These are phyloP conservation scores for Helarctos malayanus DNA, from an alignment of 2,797 vertebrate genomes.

Conservation along the genomic window DNA sequence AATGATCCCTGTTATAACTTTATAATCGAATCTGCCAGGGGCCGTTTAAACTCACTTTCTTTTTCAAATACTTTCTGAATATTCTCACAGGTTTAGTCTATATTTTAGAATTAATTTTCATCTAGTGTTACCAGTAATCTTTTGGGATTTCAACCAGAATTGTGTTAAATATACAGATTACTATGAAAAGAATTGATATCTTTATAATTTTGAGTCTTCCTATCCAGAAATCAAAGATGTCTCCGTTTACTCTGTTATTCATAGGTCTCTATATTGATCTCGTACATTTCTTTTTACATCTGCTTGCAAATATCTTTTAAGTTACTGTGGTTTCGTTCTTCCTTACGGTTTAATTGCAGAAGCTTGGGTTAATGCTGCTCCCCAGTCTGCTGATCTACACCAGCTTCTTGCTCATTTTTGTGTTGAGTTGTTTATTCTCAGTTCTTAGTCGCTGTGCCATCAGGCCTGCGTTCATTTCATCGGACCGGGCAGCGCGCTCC, in stretches of 20 bases:
- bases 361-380: background rate
- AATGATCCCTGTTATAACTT: background rate
- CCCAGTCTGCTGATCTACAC: background rate
- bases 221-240: background rate
- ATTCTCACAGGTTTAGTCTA: background rate
- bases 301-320: background rate
- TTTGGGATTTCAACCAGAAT: background rate
- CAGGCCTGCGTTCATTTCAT: accelerated
- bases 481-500: background rate
- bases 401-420: background rate
- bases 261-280: background rate
- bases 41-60: background rate
- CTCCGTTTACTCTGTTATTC: background rate
- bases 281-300: background rate
- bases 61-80: background rate
- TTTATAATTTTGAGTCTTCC: background rate
- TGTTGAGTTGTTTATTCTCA: background rate
- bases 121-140: background rate
- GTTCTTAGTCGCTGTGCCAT: background rate
- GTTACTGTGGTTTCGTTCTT: background rate
- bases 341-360: background rate
- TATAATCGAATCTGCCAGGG: background rate
- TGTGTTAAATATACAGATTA: background rate
- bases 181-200: background rate
- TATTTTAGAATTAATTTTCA: slow-evolving; percentile 38